Conservation (phyloP, 92 coral and sea anemone genomes). For the Zoanthus sansibaricus region DNA sequence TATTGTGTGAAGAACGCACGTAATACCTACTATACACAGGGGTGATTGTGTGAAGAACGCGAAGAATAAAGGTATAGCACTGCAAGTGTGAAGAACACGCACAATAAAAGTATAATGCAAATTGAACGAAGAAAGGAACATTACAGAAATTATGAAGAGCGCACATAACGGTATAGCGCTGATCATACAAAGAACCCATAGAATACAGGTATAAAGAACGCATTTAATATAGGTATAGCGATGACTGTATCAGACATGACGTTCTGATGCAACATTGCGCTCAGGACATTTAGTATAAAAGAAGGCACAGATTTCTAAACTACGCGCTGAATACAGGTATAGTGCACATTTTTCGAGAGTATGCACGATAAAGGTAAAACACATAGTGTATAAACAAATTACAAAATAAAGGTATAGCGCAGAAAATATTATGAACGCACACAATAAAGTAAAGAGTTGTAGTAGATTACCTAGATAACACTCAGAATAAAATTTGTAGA, state of each 20-base stretch:
- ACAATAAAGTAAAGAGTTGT: too few relatives aligned
- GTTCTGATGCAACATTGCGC: neutral
- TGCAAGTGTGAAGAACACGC: neutral
- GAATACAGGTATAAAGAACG: neutral
- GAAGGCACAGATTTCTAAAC: neutral
- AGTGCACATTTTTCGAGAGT: neutral
- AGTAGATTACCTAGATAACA: too few relatives aligned
- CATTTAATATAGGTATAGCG: neutral
- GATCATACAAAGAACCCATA: neutral
- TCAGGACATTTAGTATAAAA: neutral
- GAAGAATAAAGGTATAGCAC: neutral
- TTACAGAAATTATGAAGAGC: neutral
- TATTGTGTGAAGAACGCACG: too few relatives aligned
- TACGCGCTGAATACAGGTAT: neutral
- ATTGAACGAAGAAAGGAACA: too few relatives aligned
- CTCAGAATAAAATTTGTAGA: too few relatives aligned
- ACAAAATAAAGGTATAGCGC: neutral
- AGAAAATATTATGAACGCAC: too few relatives aligned
- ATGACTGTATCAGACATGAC: neutral
- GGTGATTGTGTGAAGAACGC: neutral
- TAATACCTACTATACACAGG: too few relatives aligned
- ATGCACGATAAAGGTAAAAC: neutral
- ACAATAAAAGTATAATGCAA: neutral
- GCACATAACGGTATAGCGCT: neutral
- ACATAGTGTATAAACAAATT: neutral